A percentile compares a stretch with the other conserved stretches of the same genome.
These are phyloP conservation scores for Zaprionus lachaisei DNA, from an alignment of 1,140 invertebrate species.

Conservation along the genomic window DNA sequence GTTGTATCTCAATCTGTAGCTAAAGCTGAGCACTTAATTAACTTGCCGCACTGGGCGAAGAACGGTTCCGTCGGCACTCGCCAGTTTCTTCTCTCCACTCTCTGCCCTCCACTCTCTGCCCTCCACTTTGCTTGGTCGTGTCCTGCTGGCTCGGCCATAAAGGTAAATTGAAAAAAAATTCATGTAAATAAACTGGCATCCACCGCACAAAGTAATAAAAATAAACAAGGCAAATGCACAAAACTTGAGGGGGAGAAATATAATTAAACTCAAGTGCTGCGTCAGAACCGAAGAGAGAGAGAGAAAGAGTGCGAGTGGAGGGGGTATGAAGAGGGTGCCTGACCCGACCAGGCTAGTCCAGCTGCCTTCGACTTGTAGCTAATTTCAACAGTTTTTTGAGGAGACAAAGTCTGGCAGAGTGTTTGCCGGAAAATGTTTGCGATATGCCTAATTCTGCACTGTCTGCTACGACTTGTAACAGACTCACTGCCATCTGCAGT, in stretches of 20 bases:
- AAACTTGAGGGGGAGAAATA: constrained; percentile 66
- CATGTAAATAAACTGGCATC: constrained; percentile 71
- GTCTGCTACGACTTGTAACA: not conserved
- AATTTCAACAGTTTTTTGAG: not conserved
- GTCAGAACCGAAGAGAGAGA: not conserved
- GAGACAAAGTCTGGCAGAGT: not conserved
- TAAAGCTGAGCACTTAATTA: constrained; percentile 61
- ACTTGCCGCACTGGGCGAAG: constrained; percentile 35
- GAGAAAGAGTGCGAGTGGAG: not conserved
- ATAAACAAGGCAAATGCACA: constrained; percentile 80
- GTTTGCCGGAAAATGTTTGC: not conserved
- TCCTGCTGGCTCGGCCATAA: constrained; percentile 53
- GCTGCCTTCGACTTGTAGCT: not conserved
- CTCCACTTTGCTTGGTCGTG: not conserved
- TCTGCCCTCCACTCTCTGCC: not conserved
- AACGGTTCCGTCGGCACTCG: constrained; percentile 15
- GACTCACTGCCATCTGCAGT: not conserved
- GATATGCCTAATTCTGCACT: not conserved
- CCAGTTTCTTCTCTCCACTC: not conserved
- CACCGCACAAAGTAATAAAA: constrained; percentile 68
- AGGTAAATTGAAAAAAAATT: constrained; percentile 77
- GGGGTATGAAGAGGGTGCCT: not conserved
- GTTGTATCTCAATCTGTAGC: constrained; percentile 5
- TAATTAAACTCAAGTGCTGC: constrained; percentile 64
- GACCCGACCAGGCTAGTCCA: not conserved